Base-by-base conservation (phyloP, 2,888 invertebrate species). In the Rhorus exstirpatorius region DNA sequence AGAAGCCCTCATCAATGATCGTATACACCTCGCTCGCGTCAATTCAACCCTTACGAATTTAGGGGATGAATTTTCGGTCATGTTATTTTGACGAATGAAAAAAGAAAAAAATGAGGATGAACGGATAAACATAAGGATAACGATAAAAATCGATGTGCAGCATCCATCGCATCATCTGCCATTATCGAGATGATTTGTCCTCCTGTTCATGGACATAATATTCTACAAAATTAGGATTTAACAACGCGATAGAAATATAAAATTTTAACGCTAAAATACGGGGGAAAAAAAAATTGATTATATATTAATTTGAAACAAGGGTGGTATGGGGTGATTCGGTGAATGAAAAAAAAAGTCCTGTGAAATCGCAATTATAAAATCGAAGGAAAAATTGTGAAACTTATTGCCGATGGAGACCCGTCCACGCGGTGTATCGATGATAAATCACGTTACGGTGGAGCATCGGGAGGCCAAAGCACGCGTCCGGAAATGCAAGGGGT, bases 221-320 rank as follows among this genome's bases (percentile, higher is more conserved):
- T 88, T 89, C 81, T 88, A 89, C 71, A 87, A 88, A 84, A 89
- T 88, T 75, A 79, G 84, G 60, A 85, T 83, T 55, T 89, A 86
- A 84, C 35, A 14, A 38, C 19, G 31, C n/a, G n/a, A n/a, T n/a
- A n/a, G n/a, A n/a, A n/a, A n/a, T n/a, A n/a, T n/a, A n/a, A n/a
- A n/a, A n/a, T n/a, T n/a, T n/a, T n/a, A n/a, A n/a, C n/a, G n/a
- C n/a, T n/a, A n/a, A n/a, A n/a, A n/a, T n/a, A n/a, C n/a, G n/a
- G n/a, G n/a, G n/a, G n/a, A n/a, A n/a, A n/a, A n/a, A n/a, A n/a
- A n/a, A n/a, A n/a, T n/a, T n/a, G n/a, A n/a, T n/a, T n/a, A n/a
- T n/a, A n/a, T n/a, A n/a, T n/a, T n/a, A n/a, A 31, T 31, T 31
- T 31, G 31, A 31, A 31, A 31, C 3, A 31, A 31, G 6, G 31